Conservation (phyloP, 2,888 invertebrate species). For the Oscheius onirici region DNA sequence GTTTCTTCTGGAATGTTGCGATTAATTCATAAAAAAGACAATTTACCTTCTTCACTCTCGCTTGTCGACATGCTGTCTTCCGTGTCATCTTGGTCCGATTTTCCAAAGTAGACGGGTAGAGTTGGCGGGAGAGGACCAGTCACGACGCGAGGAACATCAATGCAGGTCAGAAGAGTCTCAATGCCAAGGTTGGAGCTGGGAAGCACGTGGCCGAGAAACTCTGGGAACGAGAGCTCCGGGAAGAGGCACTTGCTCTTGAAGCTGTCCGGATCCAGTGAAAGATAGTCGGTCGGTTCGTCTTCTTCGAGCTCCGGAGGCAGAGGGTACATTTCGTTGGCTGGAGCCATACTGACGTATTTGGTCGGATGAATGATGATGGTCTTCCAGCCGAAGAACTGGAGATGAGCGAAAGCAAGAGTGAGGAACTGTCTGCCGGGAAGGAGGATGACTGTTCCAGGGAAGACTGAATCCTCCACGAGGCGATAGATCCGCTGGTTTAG, state of each 20-base stretch:
- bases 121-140: not conserved
- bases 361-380: conserved; percentile 3
- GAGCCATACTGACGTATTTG: not conserved
- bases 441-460: not conserved
- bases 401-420: not conserved
- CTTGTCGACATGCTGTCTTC: not conserved
- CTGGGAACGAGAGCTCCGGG: not conserved
- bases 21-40: not conserved
- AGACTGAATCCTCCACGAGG: not conserved
- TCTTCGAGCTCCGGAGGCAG: not conserved
- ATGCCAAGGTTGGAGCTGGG: too few species aligned
- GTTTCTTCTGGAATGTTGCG: not conserved
- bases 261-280: not conserved
- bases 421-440: not conserved
- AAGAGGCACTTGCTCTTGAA: not conserved
- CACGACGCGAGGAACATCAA: too few species aligned
- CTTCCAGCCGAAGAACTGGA: not conserved
- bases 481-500: not conserved
- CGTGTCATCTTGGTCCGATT: not conserved
- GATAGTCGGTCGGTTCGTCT: not conserved
- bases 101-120: not conserved
- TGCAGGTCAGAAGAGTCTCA: too few species aligned
- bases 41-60: not conserved
- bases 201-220: not conserved
- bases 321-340: not conserved